These are phyloP conservation scores for Pantherophis vulpinus DNA, from an alignment of 2,797 vertebrate genomes.

Conservation along the genomic window DNA sequence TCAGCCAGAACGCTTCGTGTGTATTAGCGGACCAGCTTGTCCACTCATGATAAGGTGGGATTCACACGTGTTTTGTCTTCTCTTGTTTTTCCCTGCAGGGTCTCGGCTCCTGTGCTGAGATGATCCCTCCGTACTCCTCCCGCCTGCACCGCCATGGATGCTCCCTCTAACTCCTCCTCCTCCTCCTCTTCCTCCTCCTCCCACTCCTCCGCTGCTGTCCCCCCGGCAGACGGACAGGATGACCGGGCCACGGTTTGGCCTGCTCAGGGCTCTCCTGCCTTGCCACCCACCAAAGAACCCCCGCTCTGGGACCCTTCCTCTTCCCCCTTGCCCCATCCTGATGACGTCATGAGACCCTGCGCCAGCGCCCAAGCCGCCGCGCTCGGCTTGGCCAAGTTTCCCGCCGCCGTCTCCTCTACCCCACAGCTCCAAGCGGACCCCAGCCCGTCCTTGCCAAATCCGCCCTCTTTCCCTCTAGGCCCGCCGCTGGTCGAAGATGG, in stretches of 20 bases:
- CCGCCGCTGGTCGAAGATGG: slow-evolving; percentile 24
- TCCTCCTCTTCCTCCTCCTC: background rate
- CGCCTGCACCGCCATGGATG: slow-evolving; percentile 62
- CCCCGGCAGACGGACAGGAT: slow-evolving; percentile 56
- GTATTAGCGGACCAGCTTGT: background rate
- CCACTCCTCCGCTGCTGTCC: background rate
- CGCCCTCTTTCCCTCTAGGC: background rate
- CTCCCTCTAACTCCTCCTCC: slow-evolving; percentile 47
- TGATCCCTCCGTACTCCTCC: slow-evolving; percentile 58
- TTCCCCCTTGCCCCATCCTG: slow-evolving; percentile 33
- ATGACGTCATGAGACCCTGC: slow-evolving; percentile 54
- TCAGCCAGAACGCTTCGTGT: background rate
- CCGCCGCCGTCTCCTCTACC: background rate
- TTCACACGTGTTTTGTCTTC: background rate
- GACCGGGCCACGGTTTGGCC: slow-evolving; percentile 10
- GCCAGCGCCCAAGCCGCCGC: slow-evolving; percentile 41
- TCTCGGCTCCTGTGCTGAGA: slow-evolving; percentile 64
- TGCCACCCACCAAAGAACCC: slow-evolving; percentile 71
- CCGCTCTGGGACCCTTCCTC: slow-evolving; percentile 32
- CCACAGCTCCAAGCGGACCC: slow-evolving; percentile 39
- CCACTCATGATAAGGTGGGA: background rate
- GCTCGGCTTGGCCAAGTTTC: slow-evolving; percentile 45
- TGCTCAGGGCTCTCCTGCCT: slow-evolving; percentile 48
- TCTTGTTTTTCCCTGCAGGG: slow-evolving; percentile 30
- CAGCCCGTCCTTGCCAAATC: slow-evolving; percentile 49